Conservation (phyloP, 2,888 invertebrate species). For the Chirona hameri region DNA sequence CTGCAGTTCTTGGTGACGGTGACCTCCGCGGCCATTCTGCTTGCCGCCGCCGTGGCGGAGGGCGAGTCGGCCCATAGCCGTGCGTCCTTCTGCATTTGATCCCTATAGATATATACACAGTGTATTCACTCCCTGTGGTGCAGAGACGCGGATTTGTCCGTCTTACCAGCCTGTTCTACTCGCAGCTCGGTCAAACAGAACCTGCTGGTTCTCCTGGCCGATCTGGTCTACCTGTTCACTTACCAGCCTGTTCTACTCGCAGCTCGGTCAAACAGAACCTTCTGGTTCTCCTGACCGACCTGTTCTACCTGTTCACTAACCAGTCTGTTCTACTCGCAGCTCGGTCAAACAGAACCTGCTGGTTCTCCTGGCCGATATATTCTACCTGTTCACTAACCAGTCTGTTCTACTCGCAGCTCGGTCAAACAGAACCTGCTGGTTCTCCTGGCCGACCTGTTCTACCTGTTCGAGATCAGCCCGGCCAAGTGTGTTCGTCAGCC, state of each 20-base stretch:
- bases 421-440: conserved; percentile 87
- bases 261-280: conserved; percentile 88
- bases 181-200: conserved; percentile 86
- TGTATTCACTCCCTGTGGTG: too few relatives aligned
- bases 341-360: conserved; percentile 87
- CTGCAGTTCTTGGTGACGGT: too few relatives aligned
- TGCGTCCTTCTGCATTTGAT: too few relatives aligned
- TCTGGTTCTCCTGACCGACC: conserved; percentile 84
- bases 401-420: conserved; percentile 59
- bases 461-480: conserved; percentile 87
- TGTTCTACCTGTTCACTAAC: conserved; percentile 86
- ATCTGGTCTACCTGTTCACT: conserved; percentile 86
- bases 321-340: conserved; percentile 55
- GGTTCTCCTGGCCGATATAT: conserved; percentile 88
- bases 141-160: too few relatives aligned
- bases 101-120: too few relatives aligned
- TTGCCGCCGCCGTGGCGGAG: too few relatives aligned
- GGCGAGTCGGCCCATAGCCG: too few relatives aligned
- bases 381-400: conserved; percentile 64
- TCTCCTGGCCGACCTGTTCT: conserved; percentile 89
- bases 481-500: conserved; percentile 45
- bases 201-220: conserved; percentile 84
- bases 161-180: conserved; percentile 35
- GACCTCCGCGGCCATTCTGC: too few relatives aligned
- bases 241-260: conserved; percentile 48